These are phyloP conservation scores for Larimichthys crocea DNA, from an alignment of 2,113 vertebrate genomes.

Conservation along the genomic window DNA sequence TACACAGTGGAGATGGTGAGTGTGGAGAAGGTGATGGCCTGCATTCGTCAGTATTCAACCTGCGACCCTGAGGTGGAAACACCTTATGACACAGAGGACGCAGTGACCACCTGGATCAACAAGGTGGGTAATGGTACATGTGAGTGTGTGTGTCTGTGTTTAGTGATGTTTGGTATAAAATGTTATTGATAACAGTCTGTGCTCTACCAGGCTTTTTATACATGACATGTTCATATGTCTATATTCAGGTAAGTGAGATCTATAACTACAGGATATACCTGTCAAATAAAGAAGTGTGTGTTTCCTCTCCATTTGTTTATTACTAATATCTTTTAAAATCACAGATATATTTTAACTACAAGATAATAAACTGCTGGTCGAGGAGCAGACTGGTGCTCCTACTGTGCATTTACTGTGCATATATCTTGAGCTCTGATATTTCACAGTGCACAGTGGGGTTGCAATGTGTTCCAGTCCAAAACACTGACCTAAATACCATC, in stretches of 20 bases:
- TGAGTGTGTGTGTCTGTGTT: not conserved
- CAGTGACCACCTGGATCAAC: conserved; percentile 96
- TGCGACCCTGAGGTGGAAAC: conserved; percentile 88
- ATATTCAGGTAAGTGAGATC: not conserved
- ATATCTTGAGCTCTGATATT: not conserved
- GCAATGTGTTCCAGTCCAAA: not conserved
- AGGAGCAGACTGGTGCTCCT: not conserved
- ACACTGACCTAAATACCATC: conserved; percentile 36
- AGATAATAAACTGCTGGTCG: not conserved
- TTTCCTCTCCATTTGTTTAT: not conserved
- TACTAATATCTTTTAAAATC: not conserved
- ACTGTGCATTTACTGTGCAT: not conserved
- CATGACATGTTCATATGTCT: not conserved
- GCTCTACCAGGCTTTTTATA: not conserved
- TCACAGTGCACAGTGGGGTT: not conserved
- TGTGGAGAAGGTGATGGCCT: conserved; percentile 91
- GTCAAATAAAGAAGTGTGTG: no score
- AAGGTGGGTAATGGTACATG: conserved; percentile 85
- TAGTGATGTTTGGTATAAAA: not conserved
- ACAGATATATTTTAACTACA: not conserved
- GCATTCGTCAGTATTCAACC: conserved; percentile 89
- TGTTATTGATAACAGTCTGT: not conserved
- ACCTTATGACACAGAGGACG: conserved; percentile 95
- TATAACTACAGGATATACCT: not conserved
- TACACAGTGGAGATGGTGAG: conserved; percentile 94